Evolutionary conservation across 2,888 invertebrate species (phyloP), one percentile per base, ranked within the genome.

Genomic region (Sinodicranocentrus sp.): DNA sequence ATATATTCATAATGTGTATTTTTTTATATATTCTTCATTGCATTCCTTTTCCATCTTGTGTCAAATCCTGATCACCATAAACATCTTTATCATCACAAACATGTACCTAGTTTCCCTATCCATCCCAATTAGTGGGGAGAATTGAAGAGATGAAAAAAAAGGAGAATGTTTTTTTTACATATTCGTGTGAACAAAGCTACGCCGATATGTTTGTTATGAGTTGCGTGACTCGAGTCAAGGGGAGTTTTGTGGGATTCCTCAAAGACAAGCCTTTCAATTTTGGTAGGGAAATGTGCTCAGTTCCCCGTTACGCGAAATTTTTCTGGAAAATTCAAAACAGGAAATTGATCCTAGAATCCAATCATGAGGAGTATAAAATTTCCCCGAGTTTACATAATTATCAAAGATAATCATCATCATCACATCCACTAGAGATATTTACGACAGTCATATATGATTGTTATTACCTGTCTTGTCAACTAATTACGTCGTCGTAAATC

Each of bases 81-180:
- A 75, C 78, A 84, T 52, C 48, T 82, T 70, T 67, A 76, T 85
- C n/a, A n/a, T n/a, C 83, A 57, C 23, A 10, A 21, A 21, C 57
- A 23, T 5, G 21, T 57, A 3, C n/a, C 48, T 15, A 83, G 79
- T 76, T 83, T 82, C 76, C 71, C 70, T 72, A 85, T 84, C 84
- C 85, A 84, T 85, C 75, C 84, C 85, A 85, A 85, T 85, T 85
- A 85, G 85, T 13, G 21, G n/a, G 8, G 57, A 33, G 63, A 63
- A 21, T 39, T 39, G 39, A 21, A 23, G 57, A 21, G 57, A 23
- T 5, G 57, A 57, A 63, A 63, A 63, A 33, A 10, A 71, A 39
- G 68, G 52, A 54, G 33, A 57, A 57, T 52, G 68, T 68, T 43
- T 63, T 15, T 63, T 63, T 63, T 8, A 76, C 67, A 54, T 59